phyloP scores from a whole-genome alignment of 2,888 invertebrate genomes.

The Stenichneumon culpator region DNA sequence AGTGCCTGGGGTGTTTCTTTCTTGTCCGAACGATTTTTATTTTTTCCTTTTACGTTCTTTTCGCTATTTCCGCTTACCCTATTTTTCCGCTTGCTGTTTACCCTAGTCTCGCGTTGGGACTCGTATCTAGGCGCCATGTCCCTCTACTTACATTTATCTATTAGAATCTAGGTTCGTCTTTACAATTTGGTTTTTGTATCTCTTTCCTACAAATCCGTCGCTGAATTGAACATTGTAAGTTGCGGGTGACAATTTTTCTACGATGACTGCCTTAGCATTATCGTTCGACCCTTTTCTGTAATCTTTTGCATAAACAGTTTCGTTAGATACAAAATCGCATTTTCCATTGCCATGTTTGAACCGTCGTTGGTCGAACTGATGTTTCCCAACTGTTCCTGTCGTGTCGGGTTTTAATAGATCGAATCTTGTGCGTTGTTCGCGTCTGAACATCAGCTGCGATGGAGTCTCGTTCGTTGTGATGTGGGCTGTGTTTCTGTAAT shows the following conservation, averaged over 20 bases:
- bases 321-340: background rate
- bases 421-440: conserved; percentile 9
- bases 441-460: conserved; percentile 9
- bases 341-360: conserved; percentile 1
- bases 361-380: background rate
- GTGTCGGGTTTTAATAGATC: conserved; percentile 3
- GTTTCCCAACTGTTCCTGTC: background rate
- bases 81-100: background rate
- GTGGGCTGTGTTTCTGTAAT: conserved; percentile 7
- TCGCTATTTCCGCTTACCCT: background rate
- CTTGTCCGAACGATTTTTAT: background rate
- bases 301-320: background rate
- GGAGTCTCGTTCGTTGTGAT: conserved; percentile 5
- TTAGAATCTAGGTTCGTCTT: conserved; percentile 7
- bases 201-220: conserved; percentile 17
- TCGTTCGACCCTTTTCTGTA: background rate
- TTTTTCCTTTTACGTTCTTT: background rate
- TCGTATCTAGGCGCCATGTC: background rate
- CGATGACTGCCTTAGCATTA: background rate
- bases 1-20: background rate
- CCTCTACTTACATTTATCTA: conserved; percentile 4
- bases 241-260: conserved; percentile 4
- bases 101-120: background rate
- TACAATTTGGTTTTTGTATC: conserved; percentile 3
- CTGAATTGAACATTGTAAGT: conserved; percentile 2